These are phyloP conservation scores for Rhagologus leucostigma DNA, from an alignment of 2,113 vertebrate genomes.

Conservation along the genomic window DNA sequence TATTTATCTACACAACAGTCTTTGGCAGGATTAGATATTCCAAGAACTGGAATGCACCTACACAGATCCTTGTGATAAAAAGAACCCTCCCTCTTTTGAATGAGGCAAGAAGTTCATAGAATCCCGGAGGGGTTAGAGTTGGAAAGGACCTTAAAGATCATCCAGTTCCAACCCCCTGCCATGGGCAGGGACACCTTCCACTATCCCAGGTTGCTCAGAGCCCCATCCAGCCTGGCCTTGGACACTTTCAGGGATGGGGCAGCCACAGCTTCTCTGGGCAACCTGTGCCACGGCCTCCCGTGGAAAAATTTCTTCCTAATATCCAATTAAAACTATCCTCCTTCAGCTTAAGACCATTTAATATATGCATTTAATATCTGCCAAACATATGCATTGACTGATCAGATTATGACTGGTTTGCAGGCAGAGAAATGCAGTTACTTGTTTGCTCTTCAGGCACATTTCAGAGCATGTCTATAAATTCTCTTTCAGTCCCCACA, in stretches of 20 bases:
- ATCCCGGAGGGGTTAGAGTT: background rate
- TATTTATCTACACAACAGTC: background rate
- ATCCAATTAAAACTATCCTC: background rate
- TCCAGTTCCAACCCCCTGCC: background rate
- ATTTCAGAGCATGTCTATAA: background rate
- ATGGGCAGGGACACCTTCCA: background rate
- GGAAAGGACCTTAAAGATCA: background rate
- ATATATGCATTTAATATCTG: background rate
- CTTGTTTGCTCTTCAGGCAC: background rate
- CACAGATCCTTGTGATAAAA: background rate
- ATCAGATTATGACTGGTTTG: background rate
- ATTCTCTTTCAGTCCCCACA: background rate
- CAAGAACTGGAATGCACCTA: background rate
- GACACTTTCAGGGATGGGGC: background rate
- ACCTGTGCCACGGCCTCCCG: rapidly evolving
- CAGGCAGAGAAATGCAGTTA: background rate
- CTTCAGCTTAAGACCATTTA: background rate
- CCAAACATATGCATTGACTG: background rate
- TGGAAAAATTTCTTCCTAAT: background rate
- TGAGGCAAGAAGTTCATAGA: background rate
- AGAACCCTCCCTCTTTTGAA: background rate
- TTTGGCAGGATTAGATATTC: background rate
- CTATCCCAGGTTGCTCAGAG: rapidly evolving
- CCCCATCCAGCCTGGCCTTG: background rate
- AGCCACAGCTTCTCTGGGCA: background rate